Conservation (phyloP, 1,140 invertebrate species). For the Halictus rubicundus region DNA sequence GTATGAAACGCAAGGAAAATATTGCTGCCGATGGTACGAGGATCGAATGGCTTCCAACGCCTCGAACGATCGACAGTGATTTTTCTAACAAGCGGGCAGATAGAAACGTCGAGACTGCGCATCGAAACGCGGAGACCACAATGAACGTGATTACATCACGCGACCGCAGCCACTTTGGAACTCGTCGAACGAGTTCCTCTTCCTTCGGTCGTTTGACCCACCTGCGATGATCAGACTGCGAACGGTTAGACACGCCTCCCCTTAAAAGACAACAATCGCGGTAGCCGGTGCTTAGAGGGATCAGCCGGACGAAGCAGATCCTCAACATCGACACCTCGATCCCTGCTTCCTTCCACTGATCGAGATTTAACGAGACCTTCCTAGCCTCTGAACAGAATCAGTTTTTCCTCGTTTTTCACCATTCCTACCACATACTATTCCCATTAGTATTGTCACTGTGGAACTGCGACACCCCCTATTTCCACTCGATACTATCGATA, state of each 20-base stretch:
- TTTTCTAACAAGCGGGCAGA: conserved; percentile 34
- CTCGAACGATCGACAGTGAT: neutral
- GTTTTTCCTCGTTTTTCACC: too few species aligned
- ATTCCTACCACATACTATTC: too few species aligned
- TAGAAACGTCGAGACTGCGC: conserved; percentile 25
- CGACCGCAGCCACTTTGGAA: conserved; percentile 61
- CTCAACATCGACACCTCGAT: neutral
- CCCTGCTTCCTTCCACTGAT: neutral
- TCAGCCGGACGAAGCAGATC: neutral
- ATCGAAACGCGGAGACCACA: conserved; percentile 61
- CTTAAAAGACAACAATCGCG: conserved; percentile 56
- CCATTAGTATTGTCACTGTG: too few species aligned
- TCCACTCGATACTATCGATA: too few species aligned
- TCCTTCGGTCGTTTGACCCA: conserved; percentile 51
- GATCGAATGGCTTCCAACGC: too few species aligned
- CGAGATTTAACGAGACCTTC: too few species aligned
- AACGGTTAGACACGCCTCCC: conserved; percentile 49
- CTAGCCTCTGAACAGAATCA: too few species aligned
- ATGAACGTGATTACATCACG: conserved; percentile 63
- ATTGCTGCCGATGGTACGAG: too few species aligned
- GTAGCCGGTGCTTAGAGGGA: conserved; percentile 34
- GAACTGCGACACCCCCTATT: too few species aligned
- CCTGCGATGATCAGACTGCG: conserved; percentile 47
- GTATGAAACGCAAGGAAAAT: too few species aligned
- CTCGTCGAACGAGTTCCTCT: conserved; percentile 60